Percentiles rank a stretch among this genome's conserved stretches.
phyloP scores from a whole-genome alignment of 2,113 vertebrate genomes.

The Anolis carolinensis region DNA sequence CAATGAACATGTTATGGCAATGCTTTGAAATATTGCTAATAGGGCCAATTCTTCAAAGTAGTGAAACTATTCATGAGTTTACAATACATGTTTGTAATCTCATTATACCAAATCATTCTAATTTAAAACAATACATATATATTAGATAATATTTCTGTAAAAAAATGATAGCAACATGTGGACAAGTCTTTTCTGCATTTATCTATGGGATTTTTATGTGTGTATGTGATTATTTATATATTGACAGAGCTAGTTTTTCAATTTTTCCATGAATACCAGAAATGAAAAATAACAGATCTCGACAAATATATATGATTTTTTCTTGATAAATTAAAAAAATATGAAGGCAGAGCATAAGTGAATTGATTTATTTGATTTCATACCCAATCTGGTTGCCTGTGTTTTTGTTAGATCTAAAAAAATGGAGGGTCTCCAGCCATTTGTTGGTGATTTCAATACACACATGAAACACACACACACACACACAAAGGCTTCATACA shows the following conservation, averaged over 20 bases:
- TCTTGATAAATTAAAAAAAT: background rate
- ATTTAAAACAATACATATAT: background rate
- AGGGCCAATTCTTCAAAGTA: slow-evolving; percentile 15
- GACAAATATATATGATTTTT: background rate
- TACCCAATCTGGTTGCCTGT: background rate
- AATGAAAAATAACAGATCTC: no score
- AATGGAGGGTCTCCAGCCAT: background rate
- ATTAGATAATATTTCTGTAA: background rate
- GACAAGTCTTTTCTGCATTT: background rate
- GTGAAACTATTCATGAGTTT: slow-evolving; percentile 1
- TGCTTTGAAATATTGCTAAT: background rate
- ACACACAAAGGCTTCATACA: background rate
- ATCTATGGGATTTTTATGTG: no score
- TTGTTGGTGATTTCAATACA: background rate
- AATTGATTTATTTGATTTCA: background rate
- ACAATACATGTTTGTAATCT: slow-evolving; percentile 16
- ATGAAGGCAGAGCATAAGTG: background rate
- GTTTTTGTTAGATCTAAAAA: background rate
- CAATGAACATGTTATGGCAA: background rate
- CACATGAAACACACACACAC: no score
- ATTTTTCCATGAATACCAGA: background rate
- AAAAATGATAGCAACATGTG: slow-evolving; percentile 30
- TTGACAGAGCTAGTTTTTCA: background rate
- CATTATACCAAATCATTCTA: slow-evolving; percentile 5
- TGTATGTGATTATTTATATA: background rate